phyloP scores from a whole-genome alignment of 2,888 invertebrate genomes.

The Trilocha varians region DNA sequence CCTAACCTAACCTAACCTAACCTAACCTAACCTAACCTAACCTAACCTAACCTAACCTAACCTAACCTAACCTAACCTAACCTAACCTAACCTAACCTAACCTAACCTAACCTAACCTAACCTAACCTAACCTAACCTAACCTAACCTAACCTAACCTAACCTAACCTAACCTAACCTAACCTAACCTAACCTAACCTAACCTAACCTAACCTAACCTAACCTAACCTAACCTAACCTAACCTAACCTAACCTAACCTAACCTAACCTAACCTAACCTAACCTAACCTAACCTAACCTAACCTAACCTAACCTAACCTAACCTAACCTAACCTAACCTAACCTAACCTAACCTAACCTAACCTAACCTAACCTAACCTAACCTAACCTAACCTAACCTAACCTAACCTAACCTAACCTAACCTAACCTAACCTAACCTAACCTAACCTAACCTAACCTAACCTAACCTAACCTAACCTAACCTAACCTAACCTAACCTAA shows the following conservation, averaged over 20 bases:
- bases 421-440: slow-evolving; percentile 15
- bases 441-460: slow-evolving; percentile 16
- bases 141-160: slow-evolving; percentile 12
- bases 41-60: slow-evolving; percentile 12
- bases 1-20: slow-evolving; percentile 7
- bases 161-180: slow-evolving; percentile 13
- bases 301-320: slow-evolving; percentile 8
- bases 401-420: slow-evolving; percentile 8
- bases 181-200: slow-evolving; percentile 13
- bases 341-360: slow-evolving; percentile 5
- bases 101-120: slow-evolving; percentile 13
- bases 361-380: slow-evolving; percentile 6
- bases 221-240: slow-evolving; percentile 13
- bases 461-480: slow-evolving; percentile 9
- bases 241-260: slow-evolving; percentile 8
- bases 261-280: slow-evolving; percentile 6
- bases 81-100: slow-evolving; percentile 12
- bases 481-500: slow-evolving; percentile 6
- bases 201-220: slow-evolving; percentile 13
- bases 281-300: slow-evolving; percentile 8
- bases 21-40: slow-evolving; percentile 9
- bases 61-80: slow-evolving; percentile 11
- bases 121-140: slow-evolving; percentile 11
- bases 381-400: slow-evolving; percentile 7
- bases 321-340: slow-evolving; percentile 7